phyloP scores from a whole-genome alignment of 2,888 invertebrate species.

The Ceriagrion tenellum region DNA sequence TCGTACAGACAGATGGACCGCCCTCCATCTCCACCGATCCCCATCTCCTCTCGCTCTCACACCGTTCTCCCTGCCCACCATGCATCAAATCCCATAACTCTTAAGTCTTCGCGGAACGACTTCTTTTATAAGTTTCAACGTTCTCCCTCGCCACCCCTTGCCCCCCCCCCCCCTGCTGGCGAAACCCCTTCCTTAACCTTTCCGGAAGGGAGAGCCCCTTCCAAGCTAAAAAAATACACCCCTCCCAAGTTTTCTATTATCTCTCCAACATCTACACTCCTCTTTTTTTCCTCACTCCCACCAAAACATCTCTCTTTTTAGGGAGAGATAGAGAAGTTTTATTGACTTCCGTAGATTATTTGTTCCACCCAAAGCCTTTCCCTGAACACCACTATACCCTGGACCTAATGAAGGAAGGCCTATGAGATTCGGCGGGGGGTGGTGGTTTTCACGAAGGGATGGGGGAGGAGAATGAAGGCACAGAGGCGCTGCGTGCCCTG shows the following conservation, averaged over 20 bases:
- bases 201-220: neutral
- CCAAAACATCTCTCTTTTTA: neutral
- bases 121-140: conserved; percentile 53
- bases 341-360: conserved; percentile 67
- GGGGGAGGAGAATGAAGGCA: neutral
- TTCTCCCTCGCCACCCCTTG: neutral
- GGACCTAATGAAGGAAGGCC: conserved; percentile 53
- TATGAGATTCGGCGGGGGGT: neutral
- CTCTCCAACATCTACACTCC: neutral
- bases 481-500: neutral
- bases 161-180: no score
- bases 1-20: neutral
- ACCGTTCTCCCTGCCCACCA: neutral
- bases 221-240: no score
- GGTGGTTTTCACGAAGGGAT: neutral
- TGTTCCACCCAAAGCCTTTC: conserved; percentile 45
- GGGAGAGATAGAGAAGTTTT: conserved; percentile 49
- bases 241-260: conserved; percentile 38
- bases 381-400: conserved; percentile 3
- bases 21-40: neutral
- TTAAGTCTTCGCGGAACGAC: conserved; percentile 41
- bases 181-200: neutral
- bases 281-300: neutral
- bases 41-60: no score
- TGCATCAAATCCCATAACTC: conserved; percentile 54